A percentile compares a stretch with the other conserved stretches of the same genome.
Evolutionary conservation across 2,888 invertebrate genomes (phyloP).

Genomic region (Cheilosia pagana): DNA sequence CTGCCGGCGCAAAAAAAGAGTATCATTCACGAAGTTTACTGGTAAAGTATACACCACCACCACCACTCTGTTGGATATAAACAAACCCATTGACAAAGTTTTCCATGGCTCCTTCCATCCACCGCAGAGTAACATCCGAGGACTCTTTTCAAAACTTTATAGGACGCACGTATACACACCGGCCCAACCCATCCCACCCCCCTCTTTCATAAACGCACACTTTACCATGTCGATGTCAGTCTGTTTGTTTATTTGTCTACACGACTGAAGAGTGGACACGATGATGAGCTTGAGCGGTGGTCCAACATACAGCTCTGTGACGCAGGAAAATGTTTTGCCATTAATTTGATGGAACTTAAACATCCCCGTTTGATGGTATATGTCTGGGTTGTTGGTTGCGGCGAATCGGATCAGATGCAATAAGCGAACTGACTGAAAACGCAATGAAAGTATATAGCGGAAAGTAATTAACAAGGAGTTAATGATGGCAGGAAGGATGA

Average conservation of each 20-base stretch:
- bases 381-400: conserved; percentile 8
- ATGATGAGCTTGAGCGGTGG: conserved; percentile 29
- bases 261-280: conserved; percentile 26
- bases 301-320: conserved; percentile 24
- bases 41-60: conserved; percentile 1
- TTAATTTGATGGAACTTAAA: conserved; percentile 65
- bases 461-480: conserved; percentile 70
- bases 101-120: conserved; percentile 21
- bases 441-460: conserved; percentile 66
- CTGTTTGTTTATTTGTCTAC: conserved; percentile 33
- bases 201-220: conserved; percentile 14
- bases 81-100: conserved; percentile 46
- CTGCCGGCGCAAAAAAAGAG: background rate
- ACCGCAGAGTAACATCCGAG: background rate
- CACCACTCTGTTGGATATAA: conserved; percentile 28
- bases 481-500: conserved; percentile 42
- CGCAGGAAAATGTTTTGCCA: conserved; percentile 56
- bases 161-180: conserved; percentile 4
- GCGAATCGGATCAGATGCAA: conserved; percentile 34
- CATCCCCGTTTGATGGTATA: conserved; percentile 46
- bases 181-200: too few relatives aligned
- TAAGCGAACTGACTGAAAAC: conserved; percentile 28
- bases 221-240: too few relatives aligned
- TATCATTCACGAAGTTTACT: conserved; percentile 40
- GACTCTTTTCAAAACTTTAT: conserved; percentile 16